phyloP scores from a whole-genome alignment of 2,113 vertebrate genomes.

The Mesocricetus auratus region DNA sequence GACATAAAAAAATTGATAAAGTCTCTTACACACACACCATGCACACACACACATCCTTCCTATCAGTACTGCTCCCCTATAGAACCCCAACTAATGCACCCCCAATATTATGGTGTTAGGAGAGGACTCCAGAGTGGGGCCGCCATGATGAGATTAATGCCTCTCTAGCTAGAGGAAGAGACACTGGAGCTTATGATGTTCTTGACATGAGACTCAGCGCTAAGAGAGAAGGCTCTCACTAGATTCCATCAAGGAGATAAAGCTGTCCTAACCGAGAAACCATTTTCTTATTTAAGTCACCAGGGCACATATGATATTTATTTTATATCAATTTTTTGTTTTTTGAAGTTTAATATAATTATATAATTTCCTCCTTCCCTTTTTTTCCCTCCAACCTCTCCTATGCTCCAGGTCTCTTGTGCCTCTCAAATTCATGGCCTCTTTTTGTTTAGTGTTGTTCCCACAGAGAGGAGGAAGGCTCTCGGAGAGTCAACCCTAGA shows the following conservation, averaged over 20 bases:
- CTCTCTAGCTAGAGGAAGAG: not conserved
- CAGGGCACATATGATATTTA: not conserved
- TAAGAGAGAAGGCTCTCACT: too few species aligned
- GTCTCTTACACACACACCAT: not conserved
- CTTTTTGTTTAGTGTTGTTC: not conserved
- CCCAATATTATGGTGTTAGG: not conserved
- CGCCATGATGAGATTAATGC: not conserved
- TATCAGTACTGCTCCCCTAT: not conserved
- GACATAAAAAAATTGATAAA: not conserved
- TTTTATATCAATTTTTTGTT: not conserved
- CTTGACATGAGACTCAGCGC: not conserved
- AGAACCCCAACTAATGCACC: not conserved
- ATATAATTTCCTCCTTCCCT: not conserved
- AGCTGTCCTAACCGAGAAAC: not conserved
- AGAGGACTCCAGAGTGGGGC: not conserved
- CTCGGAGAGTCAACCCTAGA: not conserved
- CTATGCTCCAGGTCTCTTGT: not conserved
- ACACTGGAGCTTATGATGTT: not conserved
- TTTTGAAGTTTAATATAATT: not conserved
- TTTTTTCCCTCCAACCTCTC: not conserved
- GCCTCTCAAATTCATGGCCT: not conserved
- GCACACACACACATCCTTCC: not conserved
- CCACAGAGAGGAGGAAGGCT: not conserved
- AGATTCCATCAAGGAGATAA: not conserved
- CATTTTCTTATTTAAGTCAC: not conserved